phyloP scores from a whole-genome alignment of 2,797 vertebrate species.

The Falco novaeseelandiae region DNA sequence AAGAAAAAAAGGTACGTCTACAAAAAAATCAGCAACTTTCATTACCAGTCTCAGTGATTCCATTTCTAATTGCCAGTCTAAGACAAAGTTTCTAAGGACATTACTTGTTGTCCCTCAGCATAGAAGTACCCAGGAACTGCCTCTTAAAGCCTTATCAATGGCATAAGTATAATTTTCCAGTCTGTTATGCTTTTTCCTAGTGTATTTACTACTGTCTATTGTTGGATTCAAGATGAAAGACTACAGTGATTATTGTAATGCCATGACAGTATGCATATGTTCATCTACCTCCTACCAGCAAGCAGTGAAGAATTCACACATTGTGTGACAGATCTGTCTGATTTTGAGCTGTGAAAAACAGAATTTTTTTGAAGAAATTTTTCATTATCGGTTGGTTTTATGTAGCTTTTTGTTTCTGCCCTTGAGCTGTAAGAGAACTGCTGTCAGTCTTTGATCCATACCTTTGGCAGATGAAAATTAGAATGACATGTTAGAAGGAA shows the following conservation, averaged over 20 bases:
- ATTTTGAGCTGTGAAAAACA: constrained; percentile 8
- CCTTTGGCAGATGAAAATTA: not conserved
- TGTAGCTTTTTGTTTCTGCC: not conserved
- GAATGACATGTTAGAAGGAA: not conserved
- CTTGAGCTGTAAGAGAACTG: not conserved
- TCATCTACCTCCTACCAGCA: not conserved
- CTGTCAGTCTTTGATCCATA: not conserved
- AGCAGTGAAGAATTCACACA: not conserved
- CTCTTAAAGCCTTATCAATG: not conserved
- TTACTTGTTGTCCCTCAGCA: not conserved
- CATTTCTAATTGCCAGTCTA: not conserved
- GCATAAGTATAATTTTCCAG: not conserved
- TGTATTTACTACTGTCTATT: not conserved
- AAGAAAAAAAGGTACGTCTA: not conserved
- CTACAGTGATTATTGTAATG: not conserved
- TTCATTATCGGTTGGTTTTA: not conserved
- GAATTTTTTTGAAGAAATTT: not conserved
- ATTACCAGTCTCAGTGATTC: not conserved
- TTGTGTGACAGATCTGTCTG: constrained; percentile 1
- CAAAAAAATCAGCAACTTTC: not conserved
- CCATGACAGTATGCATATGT: not conserved
- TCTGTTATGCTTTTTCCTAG: not conserved
- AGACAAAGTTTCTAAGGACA: not conserved
- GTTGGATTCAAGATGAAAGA: not conserved
- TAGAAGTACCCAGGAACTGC: not conserved